Percentiles rank a stretch among this genome's conserved stretches.
phyloP scores from a whole-genome alignment of 2,113 vertebrate species.

The Laterallus jamaicensis region DNA sequence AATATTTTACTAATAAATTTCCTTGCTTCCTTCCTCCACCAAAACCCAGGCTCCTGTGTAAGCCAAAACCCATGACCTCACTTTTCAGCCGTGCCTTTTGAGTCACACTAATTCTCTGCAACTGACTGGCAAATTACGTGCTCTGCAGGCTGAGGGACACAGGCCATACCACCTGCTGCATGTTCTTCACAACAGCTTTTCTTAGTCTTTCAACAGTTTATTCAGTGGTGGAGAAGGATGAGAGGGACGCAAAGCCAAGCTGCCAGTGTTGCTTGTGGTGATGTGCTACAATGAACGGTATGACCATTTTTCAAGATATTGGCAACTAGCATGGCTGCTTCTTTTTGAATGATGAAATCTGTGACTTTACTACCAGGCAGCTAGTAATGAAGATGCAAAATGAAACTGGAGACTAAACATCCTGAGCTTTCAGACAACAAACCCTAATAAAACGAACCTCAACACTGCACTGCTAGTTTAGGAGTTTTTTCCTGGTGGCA shows the following conservation, averaged over 20 bases:
- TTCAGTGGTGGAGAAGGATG: conserved; percentile 41
- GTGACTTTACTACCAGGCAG: conserved; percentile 17
- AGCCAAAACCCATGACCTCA: not conserved
- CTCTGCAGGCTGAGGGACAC: not conserved
- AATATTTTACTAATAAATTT: conserved; percentile 37
- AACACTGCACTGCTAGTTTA: not conserved
- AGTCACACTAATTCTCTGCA: conserved; percentile 31
- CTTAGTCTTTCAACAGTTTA: conserved; percentile 47
- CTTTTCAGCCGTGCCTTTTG: not conserved
- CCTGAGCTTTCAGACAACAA: not conserved
- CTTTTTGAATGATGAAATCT: conserved; percentile 1
- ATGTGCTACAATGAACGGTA: conserved; percentile 29
- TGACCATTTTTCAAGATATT: conserved; percentile 10
- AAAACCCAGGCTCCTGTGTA: not conserved
- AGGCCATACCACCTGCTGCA: conserved; percentile 54
- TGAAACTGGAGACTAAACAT: not conserved
- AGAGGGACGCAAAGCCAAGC: conserved; percentile 13
- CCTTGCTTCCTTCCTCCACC: not conserved
- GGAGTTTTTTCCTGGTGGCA: not conserved
- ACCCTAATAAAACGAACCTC: not conserved
- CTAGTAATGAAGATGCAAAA: not conserved
- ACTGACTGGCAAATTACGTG: conserved; percentile 26
- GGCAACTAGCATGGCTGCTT: not conserved
- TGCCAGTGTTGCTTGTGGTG: conserved; percentile 24
- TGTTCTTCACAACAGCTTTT: conserved; percentile 27